phyloP scores from a whole-genome alignment of 2,888 invertebrate genomes.

The Aphodius granarius region DNA sequence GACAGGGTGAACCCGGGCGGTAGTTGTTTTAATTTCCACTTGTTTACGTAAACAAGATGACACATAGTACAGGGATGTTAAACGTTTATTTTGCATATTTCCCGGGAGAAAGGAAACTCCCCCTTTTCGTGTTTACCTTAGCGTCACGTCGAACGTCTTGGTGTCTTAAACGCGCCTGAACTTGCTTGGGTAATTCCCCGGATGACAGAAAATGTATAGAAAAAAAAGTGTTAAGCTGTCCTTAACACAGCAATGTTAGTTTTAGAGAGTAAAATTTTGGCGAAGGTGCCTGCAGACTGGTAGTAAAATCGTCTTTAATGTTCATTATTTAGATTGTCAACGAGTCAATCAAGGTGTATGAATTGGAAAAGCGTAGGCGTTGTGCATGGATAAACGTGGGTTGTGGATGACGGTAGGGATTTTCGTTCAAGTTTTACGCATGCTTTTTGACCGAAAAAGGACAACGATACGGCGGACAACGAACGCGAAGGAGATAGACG shows the following conservation, averaged over 20 bases:
- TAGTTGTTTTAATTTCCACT: background rate
- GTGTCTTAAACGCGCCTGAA: no score
- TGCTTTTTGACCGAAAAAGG: constrained; percentile 17
- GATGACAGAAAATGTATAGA: no score
- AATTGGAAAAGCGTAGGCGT: constrained; percentile 29
- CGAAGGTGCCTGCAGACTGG: no score
- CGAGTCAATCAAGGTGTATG: no score
- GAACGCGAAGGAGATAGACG: constrained; percentile 15
- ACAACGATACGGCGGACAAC: background rate
- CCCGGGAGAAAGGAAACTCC: background rate
- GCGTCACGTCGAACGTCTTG: no score
- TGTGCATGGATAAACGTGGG: constrained; percentile 21
- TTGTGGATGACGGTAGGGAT: constrained; percentile 30
- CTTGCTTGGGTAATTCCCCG: no score
- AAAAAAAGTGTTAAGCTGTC: no score
- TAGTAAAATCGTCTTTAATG: no score
- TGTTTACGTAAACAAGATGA: background rate
- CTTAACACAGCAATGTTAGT: no score
- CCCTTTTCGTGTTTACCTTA: background rate
- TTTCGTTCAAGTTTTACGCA: constrained; percentile 20
- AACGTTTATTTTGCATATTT: constrained; percentile 14
- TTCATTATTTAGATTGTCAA: no score
- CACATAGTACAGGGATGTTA: constrained; percentile 5
- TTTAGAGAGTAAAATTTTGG: no score
- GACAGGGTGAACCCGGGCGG: background rate